phyloP scores from a whole-genome alignment of 1,140 invertebrate species.

The Aethina tumida region DNA sequence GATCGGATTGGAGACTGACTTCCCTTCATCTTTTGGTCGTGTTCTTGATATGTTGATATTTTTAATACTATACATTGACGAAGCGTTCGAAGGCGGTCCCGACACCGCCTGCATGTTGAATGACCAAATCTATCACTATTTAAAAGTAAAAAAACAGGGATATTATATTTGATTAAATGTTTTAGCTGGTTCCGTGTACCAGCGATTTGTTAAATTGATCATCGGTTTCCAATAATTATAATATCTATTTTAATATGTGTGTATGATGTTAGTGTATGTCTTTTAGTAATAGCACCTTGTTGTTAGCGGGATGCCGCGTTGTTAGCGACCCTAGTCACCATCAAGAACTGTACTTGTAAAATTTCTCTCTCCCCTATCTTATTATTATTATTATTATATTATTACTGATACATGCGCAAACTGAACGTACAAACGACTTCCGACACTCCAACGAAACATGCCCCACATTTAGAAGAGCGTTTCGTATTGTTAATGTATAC shows the following conservation, averaged over 20 bases:
- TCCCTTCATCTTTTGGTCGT: too few relatives aligned
- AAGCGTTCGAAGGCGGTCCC: slow-evolving; percentile 10
- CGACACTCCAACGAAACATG: too few relatives aligned
- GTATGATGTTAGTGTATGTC: slow-evolving; percentile 38
- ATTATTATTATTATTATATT: slow-evolving; percentile 13
- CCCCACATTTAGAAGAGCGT: too few relatives aligned
- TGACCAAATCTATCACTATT: slow-evolving; percentile 34
- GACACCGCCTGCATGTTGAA: slow-evolving; percentile 27
- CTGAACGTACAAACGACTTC: too few relatives aligned
- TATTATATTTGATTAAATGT: slow-evolving; percentile 30
- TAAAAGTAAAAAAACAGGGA: slow-evolving; percentile 29
- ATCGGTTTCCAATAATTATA: slow-evolving; percentile 30
- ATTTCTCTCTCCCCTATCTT: slow-evolving; percentile 9
- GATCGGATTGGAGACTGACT: too few relatives aligned
- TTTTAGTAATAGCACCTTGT: slow-evolving; percentile 34
- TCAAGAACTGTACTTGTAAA: slow-evolving; percentile 25
- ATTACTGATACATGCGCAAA: slow-evolving; percentile 8
- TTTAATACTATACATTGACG: slow-evolving; percentile 29
- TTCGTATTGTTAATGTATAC: too few relatives aligned
- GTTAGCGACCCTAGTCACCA: slow-evolving; percentile 38
- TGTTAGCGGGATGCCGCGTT: slow-evolving; percentile 36
- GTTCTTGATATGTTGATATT: slow-evolving; percentile 35
- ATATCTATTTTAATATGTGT: slow-evolving; percentile 37
- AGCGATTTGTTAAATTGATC: slow-evolving; percentile 30
- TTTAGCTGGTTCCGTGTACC: slow-evolving; percentile 33